These are phyloP conservation scores for Hydrolagus colliei DNA, from an alignment of 2,797 vertebrate species.

Conservation along the genomic window DNA sequence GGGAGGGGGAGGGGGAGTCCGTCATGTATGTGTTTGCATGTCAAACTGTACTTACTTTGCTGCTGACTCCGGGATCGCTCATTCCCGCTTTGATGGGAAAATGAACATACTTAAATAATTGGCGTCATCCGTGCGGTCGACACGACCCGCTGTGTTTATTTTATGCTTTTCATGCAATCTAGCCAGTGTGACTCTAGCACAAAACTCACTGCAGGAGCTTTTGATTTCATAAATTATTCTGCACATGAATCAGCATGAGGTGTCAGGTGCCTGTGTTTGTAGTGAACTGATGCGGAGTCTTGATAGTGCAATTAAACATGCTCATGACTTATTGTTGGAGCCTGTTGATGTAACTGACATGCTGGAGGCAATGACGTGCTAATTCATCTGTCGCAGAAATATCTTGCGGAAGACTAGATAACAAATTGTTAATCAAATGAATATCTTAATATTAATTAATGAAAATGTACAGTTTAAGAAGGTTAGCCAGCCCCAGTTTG, in stretches of 20 bases:
- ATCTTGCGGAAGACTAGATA: slow-evolving; percentile 1
- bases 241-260: background rate
- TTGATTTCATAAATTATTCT: no score
- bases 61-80: background rate
- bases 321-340: background rate
- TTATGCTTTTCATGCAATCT: no score
- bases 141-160: background rate
- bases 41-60: background rate
- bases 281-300: background rate
- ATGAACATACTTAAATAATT: background rate
- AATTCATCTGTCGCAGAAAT: background rate
- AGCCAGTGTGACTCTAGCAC: no score
- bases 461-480: slow-evolving; percentile 9
- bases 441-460: background rate
- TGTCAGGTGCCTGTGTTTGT: slow-evolving; percentile 28
- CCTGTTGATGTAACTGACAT: slow-evolving; percentile 12
- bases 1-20: no score
- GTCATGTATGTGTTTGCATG: no score
- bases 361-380: slow-evolving; percentile 5
- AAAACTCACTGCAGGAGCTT: no score
- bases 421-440: background rate
- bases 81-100: background rate
- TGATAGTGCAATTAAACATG: background rate
- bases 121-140: background rate
- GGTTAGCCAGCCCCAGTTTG: background rate